Evolutionary conservation across 2,888 invertebrate genomes (phyloP).

Genomic region (Elegia similella): DNA sequence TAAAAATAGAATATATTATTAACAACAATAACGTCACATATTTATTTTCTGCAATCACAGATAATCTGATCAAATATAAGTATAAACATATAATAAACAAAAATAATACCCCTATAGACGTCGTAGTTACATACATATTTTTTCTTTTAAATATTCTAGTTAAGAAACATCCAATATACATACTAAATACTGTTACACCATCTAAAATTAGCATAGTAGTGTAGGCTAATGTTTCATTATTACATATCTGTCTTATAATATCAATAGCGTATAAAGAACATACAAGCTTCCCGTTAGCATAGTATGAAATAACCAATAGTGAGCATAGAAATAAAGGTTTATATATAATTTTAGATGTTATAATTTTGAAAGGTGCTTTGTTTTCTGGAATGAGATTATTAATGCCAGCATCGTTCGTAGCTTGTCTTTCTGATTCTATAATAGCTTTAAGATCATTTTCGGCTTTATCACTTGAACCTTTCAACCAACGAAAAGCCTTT

Average conservation of each 20-base stretch:
- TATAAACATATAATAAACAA: constrained; percentile 35
- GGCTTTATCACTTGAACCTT: constrained; percentile 37
- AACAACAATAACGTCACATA: not conserved
- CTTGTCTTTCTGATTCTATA: constrained; percentile 31
- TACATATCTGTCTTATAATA: constrained; percentile 43
- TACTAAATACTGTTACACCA: constrained; percentile 43
- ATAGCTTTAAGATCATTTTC: constrained; percentile 40
- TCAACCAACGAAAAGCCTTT: constrained; percentile 39
- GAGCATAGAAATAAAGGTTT: constrained; percentile 37
- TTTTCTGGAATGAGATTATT: not conserved
- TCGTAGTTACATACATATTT: constrained; percentile 32
- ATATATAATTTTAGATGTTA: constrained; percentile 37
- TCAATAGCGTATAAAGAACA: constrained; percentile 44
- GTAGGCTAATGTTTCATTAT: constrained; percentile 41
- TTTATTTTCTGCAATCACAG: constrained; percentile 30
- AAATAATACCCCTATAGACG: constrained; percentile 30
- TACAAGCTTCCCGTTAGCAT: constrained; percentile 43
- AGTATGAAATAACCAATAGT: constrained; percentile 26
- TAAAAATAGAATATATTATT: not conserved
- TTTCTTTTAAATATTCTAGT: constrained; percentile 35
- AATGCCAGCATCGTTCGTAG: not conserved
- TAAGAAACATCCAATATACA: constrained; percentile 37
- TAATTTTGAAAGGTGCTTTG: constrained; percentile 21
- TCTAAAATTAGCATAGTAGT: constrained; percentile 48
- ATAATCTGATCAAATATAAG: constrained; percentile 32